These are phyloP conservation scores for Falco columbarius DNA, from an alignment of 2,797 vertebrate species.

Conservation along the genomic window DNA sequence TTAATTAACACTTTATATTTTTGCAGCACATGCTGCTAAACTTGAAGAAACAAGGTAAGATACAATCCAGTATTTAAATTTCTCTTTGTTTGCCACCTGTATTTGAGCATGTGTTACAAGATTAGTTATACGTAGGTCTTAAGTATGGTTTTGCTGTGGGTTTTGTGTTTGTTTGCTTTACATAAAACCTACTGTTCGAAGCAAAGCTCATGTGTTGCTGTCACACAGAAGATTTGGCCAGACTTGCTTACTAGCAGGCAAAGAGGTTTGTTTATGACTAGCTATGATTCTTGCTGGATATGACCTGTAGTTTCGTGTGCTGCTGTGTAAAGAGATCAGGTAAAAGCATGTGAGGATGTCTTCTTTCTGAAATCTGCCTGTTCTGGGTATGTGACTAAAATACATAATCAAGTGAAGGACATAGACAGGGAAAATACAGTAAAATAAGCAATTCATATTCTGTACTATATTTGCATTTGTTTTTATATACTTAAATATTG, in stretches of 20 bases:
- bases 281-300: neutral
- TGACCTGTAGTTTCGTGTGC: neutral
- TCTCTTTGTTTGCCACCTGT: neutral
- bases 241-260: neutral
- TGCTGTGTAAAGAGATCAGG: neutral
- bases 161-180: neutral
- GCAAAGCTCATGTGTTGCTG: neutral
- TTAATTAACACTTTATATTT: slow-evolving; percentile 6
- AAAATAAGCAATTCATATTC: neutral
- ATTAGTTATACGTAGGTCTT: neutral
- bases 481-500: neutral
- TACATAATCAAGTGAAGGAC: neutral
- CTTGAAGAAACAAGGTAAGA: slow-evolving; percentile 76
- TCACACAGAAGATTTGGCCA: neutral
- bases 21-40: slow-evolving; percentile 69
- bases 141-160: neutral
- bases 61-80: neutral
- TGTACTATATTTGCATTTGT: neutral
- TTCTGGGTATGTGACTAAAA: neutral
- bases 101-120: neutral
- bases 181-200: neutral
- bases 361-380: neutral
- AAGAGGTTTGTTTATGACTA: neutral
- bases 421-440: neutral
- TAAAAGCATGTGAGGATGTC: neutral